Evolutionary conservation across 2,797 vertebrate species (phyloP).

Genomic region (Hydrophis major): DNA sequence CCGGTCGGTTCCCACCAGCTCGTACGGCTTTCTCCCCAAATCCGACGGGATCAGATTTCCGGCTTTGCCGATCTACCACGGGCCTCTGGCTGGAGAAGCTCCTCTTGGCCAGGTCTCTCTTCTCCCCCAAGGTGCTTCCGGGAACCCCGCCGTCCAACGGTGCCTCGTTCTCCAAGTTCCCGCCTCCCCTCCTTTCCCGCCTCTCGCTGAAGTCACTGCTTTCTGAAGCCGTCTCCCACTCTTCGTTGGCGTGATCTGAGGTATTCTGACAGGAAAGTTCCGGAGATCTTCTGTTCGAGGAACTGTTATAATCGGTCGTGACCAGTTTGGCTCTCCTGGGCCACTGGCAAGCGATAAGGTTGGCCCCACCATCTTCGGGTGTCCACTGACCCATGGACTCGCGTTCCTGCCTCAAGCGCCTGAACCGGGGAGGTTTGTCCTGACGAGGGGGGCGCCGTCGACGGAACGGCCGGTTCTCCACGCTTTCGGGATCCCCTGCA

Average conservation of each 20-base stretch:
- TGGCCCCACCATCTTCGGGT: conserved; percentile 82
- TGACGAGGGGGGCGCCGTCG: conserved; percentile 91
- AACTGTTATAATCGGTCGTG: conserved; percentile 70
- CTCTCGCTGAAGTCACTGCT: conserved; percentile 94
- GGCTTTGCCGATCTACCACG: conserved; percentile 88
- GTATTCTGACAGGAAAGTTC: conserved; percentile 78
- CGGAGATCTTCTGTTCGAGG: conserved; percentile 71
- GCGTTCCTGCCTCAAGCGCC: conserved; percentile 89
- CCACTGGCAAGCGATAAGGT: conserved; percentile 83
- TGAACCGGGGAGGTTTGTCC: conserved; percentile 95
- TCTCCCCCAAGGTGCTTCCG: conserved; percentile 79
- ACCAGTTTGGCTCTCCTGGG: conserved; percentile 75
- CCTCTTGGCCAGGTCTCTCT: conserved; percentile 92
- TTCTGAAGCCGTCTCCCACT: conserved; percentile 96
- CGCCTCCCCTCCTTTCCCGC: conserved; percentile 78
- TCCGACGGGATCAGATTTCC: conserved; percentile 84
- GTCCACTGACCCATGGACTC: conserved; percentile 85
- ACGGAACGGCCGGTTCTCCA: conserved; percentile 85
- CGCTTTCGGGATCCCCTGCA: conserved; percentile 79
- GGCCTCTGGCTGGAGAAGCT: conserved; percentile 98
- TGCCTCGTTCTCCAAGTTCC: conserved; percentile 63
- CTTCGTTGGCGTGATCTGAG: conserved; percentile 81
- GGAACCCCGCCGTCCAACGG: conserved; percentile 75
- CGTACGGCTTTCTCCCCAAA: conserved; percentile 80
- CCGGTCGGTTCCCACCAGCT: conserved; percentile 68